A percentile compares a stretch with the other conserved stretches of the same genome.
These are phyloP conservation scores for Tringa solitaria DNA, from an alignment of 2,113 vertebrate species.

Conservation along the genomic window DNA sequence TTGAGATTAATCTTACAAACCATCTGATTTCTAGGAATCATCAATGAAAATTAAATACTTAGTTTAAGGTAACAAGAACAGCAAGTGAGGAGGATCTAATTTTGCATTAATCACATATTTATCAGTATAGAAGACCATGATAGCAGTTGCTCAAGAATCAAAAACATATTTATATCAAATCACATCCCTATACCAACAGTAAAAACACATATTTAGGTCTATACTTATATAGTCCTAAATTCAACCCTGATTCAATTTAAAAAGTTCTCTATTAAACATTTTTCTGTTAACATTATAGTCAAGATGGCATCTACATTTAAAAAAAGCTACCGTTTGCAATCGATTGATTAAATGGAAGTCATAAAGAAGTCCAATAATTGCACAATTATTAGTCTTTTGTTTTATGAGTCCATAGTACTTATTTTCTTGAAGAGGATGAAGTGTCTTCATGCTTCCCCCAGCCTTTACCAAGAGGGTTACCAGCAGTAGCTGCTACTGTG, in stretches of 20 bases:
- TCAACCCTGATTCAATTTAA: not conserved
- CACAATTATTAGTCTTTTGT: not conserved
- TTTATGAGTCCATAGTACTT: not conserved
- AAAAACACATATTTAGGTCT: not conserved
- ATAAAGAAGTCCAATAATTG: not conserved
- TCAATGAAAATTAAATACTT: not conserved
- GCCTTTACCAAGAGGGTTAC: conserved; percentile 34
- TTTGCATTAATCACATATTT: not conserved
- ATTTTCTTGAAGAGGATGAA: conserved; percentile 9
- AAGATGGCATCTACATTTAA: not conserved
- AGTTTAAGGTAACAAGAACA: not conserved
- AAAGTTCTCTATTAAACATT: not conserved
- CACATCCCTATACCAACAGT: not conserved
- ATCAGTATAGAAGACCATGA: not conserved
- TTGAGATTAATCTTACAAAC: not conserved
- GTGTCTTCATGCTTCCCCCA: conserved; percentile 51
- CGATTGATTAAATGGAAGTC: not conserved
- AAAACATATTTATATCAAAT: not conserved
- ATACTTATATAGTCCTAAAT: not conserved
- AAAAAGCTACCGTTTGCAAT: not conserved
- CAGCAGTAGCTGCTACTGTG: conserved; percentile 72
- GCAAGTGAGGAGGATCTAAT: not conserved
- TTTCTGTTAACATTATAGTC: not conserved
- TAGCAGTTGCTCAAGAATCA: not conserved
- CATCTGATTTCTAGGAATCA: not conserved